Evolutionary conservation across 2,113 vertebrate species (phyloP).

Genomic region (Reinhardtius hippoglossoides): DNA sequence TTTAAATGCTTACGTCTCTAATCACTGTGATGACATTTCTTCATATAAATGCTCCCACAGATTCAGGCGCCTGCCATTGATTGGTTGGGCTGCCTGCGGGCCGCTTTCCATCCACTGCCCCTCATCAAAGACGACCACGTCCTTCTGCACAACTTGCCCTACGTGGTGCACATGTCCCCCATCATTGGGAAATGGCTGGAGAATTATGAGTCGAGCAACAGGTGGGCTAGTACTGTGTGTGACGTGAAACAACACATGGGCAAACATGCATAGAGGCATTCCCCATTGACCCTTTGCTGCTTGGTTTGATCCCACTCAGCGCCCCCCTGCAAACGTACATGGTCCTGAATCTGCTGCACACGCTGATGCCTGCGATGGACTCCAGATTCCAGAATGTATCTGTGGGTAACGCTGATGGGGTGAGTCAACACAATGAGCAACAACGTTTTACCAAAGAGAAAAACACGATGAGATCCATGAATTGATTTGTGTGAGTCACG

Average conservation of each 20-base stretch:
- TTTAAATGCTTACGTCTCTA: background rate
- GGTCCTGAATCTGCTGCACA: conserved; percentile 82
- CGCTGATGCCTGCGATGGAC: conserved; percentile 80
- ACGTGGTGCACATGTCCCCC: conserved; percentile 88
- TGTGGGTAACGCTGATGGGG: conserved; percentile 53
- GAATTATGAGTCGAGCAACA: conserved; percentile 55
- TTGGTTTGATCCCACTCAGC: conserved; percentile 53
- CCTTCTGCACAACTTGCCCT: conserved; percentile 88
- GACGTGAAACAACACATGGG: background rate
- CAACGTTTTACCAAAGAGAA: too few species aligned
- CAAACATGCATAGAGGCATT: background rate
- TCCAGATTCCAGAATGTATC: conserved; percentile 78
- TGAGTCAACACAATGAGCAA: conserved; percentile 34
- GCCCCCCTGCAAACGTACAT: conserved; percentile 80
- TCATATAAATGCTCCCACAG: conserved; percentile 71
- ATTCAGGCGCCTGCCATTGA: conserved; percentile 87
- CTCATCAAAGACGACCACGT: conserved; percentile 84
- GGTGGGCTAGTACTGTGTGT: conserved; percentile 55
- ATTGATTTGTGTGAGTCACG: conserved; percentile 12
- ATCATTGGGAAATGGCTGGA: conserved; percentile 71
- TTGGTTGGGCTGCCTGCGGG: conserved; percentile 89
- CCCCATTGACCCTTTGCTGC: background rate
- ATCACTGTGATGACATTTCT: background rate
- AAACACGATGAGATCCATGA: too few species aligned
- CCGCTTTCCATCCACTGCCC: conserved; percentile 83